Evolutionary conservation across 2,888 invertebrate genomes (phyloP).

Genomic region (Homarus gammarus): DNA sequence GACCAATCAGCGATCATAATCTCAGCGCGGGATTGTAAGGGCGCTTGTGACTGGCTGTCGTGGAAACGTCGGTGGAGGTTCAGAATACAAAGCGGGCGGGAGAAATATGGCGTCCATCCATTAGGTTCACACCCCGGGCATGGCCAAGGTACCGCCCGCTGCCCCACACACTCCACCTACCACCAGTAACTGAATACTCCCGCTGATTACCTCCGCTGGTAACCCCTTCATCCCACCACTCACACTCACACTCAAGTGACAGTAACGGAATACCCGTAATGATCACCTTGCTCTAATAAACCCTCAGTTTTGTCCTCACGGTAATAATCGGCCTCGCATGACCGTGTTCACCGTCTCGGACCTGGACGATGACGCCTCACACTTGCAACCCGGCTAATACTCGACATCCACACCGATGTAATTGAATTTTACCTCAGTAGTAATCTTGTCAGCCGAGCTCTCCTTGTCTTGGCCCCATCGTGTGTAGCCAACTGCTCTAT

Average conservation of each 20-base stretch:
- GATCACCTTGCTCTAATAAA: conserved; percentile 38
- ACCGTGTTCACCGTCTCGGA: too few relatives aligned
- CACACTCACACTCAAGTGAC: conserved; percentile 15
- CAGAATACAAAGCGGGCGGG: conserved; percentile 50
- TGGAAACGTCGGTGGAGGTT: conserved; percentile 13
- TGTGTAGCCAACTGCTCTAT: too few relatives aligned
- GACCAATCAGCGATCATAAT: conserved; percentile 24
- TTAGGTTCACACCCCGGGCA: conserved; percentile 49
- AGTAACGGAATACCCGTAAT: conserved; percentile 42
- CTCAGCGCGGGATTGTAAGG: not conserved
- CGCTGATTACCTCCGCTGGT: conserved; percentile 12
- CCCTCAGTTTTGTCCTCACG: too few relatives aligned
- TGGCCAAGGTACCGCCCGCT: conserved; percentile 31
- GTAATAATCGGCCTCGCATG: too few relatives aligned
- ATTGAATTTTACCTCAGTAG: too few relatives aligned
- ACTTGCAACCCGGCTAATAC: too few relatives aligned
- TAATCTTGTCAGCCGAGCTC: too few relatives aligned
- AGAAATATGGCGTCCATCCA: conserved; percentile 50
- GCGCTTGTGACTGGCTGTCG: conserved; percentile 32
- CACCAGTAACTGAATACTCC: conserved; percentile 37
- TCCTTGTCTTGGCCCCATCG: too few relatives aligned
- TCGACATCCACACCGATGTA: too few relatives aligned
- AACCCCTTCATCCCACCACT: conserved; percentile 16
- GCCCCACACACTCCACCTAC: not conserved
- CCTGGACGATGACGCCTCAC: too few relatives aligned